Evolutionary conservation across 2,888 invertebrate species (phyloP).

Genomic region (Copidosoma aretas): DNA sequence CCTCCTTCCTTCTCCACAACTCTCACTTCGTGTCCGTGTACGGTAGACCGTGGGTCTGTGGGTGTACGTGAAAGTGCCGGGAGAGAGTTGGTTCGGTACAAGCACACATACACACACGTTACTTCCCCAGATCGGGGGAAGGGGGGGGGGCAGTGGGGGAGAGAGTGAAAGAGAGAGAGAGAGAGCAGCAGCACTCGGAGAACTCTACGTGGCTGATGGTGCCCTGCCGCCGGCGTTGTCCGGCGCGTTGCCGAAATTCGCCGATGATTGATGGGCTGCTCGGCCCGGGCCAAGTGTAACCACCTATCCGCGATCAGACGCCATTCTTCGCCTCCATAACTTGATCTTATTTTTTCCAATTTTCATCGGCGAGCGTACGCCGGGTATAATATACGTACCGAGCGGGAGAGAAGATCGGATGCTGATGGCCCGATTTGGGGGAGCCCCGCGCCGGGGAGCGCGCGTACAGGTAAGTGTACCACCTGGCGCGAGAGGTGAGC

Average conservation of each 20-base stretch:
- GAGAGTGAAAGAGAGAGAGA: slow-evolving; percentile 18
- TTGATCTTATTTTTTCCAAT: not conserved
- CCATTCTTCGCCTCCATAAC: not conserved
- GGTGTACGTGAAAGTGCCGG: not conserved
- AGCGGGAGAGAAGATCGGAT: too few relatives aligned
- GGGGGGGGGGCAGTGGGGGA: slow-evolving; percentile 15
- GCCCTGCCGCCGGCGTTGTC: slow-evolving; percentile 61
- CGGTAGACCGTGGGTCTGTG: too few relatives aligned
- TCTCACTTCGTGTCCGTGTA: slow-evolving; percentile 20
- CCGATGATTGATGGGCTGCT: slow-evolving; percentile 61
- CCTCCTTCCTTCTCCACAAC: slow-evolving; percentile 19
- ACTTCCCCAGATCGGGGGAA: not conserved
- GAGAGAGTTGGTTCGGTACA: slow-evolving; percentile 4
- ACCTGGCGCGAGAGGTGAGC: too few relatives aligned
- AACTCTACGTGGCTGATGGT: slow-evolving; percentile 61
- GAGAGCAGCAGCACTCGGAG: slow-evolving; percentile 51
- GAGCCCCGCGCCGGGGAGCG: slow-evolving; percentile 2
- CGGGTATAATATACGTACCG: too few relatives aligned
- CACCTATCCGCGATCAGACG: not conserved
- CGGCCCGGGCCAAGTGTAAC: slow-evolving; percentile 53
- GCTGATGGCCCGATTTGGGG: too few relatives aligned
- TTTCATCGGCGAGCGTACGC: not conserved
- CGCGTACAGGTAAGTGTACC: not conserved
- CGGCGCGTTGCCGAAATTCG: slow-evolving; percentile 62
- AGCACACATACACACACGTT: too few relatives aligned